phyloP scores from a whole-genome alignment of 2,888 invertebrate species.

The Pristionchus fissidentatus region DNA sequence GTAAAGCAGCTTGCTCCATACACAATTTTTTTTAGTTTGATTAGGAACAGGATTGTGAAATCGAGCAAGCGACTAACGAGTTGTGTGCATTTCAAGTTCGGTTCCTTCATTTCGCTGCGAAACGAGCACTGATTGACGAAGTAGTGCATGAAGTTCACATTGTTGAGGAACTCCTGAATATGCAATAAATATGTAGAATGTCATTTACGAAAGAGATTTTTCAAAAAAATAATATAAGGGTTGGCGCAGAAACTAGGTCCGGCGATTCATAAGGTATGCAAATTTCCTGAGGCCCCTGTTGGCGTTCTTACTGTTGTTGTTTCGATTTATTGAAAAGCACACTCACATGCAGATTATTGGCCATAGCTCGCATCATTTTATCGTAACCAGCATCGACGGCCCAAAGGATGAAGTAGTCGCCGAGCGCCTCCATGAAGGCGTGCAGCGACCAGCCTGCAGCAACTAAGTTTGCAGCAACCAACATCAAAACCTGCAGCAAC shows the following conservation, averaged over 20 bases:
- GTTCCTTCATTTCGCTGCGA: slow-evolving; percentile 54
- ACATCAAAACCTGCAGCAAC: no score
- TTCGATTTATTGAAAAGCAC: not conserved
- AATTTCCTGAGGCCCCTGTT: no score
- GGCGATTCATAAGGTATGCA: no score
- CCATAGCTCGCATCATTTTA: slow-evolving; percentile 49
- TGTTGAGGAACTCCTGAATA: slow-evolving; percentile 87
- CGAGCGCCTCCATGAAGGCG: not conserved
- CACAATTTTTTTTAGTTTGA: not conserved
- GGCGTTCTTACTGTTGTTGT: no score
- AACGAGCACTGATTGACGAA: slow-evolving; percentile 51
- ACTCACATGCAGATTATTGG: slow-evolving; percentile 47
- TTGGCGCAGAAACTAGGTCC: no score
- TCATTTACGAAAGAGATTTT: no score
- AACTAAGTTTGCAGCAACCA: no score
- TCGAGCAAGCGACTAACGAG: no score
- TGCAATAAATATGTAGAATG: no score
- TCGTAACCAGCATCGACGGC: slow-evolving; percentile 49
- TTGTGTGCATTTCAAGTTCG: slow-evolving; percentile 19
- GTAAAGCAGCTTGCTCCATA: not conserved
- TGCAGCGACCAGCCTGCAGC: not conserved
- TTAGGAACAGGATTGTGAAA: not conserved
- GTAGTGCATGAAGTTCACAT: slow-evolving; percentile 90
- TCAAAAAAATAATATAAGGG: no score
- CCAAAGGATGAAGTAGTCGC: slow-evolving; percentile 23